Conservation (phyloP, 35 echinoderm and acorn worm genomes). For the Holothuria glaberrima region DNA sequence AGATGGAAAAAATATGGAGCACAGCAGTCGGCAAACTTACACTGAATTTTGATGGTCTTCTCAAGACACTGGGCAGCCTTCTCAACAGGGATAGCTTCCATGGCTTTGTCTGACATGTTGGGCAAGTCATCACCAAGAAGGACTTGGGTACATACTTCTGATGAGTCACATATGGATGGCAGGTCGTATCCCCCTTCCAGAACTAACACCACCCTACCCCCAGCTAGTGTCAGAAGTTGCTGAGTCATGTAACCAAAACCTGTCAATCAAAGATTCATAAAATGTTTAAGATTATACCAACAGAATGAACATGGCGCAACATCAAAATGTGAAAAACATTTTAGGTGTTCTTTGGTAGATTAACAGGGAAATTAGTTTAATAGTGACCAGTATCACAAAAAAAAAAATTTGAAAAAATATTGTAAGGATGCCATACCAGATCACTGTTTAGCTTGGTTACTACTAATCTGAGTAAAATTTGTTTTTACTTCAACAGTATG, state of each 20-base stretch:
- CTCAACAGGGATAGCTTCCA: slow-evolving; percentile 59
- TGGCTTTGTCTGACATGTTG: slow-evolving; percentile 62
- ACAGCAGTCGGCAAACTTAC: slow-evolving; percentile 48
- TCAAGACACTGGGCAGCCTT: slow-evolving; percentile 82
- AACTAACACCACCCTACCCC: slow-evolving; percentile 87
- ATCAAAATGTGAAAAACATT: too few relatives aligned
- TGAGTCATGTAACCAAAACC: slow-evolving; percentile 98
- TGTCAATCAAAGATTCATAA: background rate
- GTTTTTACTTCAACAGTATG: too few relatives aligned
- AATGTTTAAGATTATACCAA: too few relatives aligned
- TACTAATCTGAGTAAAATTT: too few relatives aligned
- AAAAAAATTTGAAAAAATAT: too few relatives aligned
- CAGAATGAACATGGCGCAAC: too few relatives aligned
- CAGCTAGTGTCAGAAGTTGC: slow-evolving; percentile 88
- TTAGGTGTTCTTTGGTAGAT: too few relatives aligned
- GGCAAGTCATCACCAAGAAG: slow-evolving; percentile 87
- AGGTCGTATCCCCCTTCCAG: slow-evolving; percentile 96
- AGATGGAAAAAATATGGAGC: too few relatives aligned
- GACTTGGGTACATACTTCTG: slow-evolving; percentile 87
- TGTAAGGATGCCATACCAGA: too few relatives aligned
- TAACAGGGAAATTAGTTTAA: too few relatives aligned
- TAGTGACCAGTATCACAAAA: too few relatives aligned
- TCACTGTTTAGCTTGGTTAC: too few relatives aligned
- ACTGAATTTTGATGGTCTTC: slow-evolving; percentile 79
- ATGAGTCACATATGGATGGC: slow-evolving; percentile 89